Evolutionary conservation across 2,888 invertebrate genomes (phyloP).

Genomic region (Morpho helenor): DNA sequence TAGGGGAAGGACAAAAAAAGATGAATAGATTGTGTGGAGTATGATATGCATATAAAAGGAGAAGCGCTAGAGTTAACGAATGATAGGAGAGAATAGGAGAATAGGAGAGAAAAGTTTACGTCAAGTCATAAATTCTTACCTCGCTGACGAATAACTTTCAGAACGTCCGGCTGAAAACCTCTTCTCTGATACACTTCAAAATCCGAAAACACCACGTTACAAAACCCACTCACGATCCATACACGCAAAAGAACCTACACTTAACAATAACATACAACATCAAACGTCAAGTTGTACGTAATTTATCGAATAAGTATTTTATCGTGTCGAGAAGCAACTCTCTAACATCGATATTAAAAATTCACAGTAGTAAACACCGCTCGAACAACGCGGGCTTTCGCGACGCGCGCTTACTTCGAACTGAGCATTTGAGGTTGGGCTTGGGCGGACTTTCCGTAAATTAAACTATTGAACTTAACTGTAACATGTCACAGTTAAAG

Average conservation of each 20-base stretch:
- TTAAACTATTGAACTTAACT: conserved; percentile 21
- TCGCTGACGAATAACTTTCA: conserved; percentile 42
- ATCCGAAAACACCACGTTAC: conserved; percentile 45
- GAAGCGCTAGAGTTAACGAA: no score
- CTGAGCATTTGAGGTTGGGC: conserved; percentile 25
- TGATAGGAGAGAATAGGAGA: no score
- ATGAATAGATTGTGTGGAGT: no score
- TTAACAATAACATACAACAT: conserved; percentile 26
- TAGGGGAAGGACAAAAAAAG: no score
- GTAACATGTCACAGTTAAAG: not conserved
- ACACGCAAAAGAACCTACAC: conserved; percentile 30
- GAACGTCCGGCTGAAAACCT: conserved; percentile 51
- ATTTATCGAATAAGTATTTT: conserved; percentile 21
- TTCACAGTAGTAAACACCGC: conserved; percentile 43
- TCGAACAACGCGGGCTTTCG: conserved; percentile 28
- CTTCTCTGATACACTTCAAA: conserved; percentile 59
- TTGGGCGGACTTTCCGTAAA: conserved; percentile 29
- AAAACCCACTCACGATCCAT: conserved; percentile 36
- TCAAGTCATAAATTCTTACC: conserved; percentile 12
- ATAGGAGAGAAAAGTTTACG: no score
- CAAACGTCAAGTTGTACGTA: conserved; percentile 7
- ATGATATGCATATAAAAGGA: no score
- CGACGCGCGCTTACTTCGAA: conserved; percentile 23
- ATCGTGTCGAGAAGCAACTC: conserved; percentile 31
- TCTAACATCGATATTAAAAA: conserved; percentile 58